A percentile compares a stretch with the other conserved stretches of the same genome.
Conservation (phyloP, 2,113 vertebrate species). For the Ochotona princeps region DNA sequence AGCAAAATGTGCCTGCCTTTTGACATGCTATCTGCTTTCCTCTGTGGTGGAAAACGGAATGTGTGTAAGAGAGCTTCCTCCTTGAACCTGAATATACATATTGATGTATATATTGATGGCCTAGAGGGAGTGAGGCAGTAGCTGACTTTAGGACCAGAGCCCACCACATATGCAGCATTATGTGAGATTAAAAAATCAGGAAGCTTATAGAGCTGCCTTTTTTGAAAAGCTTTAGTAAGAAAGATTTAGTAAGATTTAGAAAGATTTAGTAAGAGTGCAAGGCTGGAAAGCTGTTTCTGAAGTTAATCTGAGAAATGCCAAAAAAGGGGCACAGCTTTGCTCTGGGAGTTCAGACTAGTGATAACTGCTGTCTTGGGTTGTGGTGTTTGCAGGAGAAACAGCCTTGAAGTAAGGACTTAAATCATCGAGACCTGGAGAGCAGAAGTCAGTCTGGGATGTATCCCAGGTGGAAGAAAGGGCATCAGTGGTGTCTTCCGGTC, state of each 20-base stretch:
- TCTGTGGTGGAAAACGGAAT: not conserved
- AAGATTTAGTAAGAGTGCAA: not conserved
- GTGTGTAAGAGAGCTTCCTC: not conserved
- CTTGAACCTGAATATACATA: not conserved
- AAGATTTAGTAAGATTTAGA: too few species aligned
- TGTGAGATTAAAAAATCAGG: not conserved
- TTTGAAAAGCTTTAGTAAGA: not conserved
- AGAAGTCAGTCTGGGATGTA: not conserved
- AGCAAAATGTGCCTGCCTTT: constrained; percentile 12
- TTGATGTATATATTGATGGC: not conserved
- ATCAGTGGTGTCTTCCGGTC: not conserved
- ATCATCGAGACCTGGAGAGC: not conserved
- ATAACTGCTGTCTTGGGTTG: not conserved
- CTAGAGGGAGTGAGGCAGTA: not conserved
- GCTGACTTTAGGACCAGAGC: not conserved
- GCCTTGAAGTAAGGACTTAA: not conserved
- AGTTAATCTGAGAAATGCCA: constrained; percentile 9
- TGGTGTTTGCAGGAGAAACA: not conserved
- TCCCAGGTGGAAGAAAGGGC: not conserved
- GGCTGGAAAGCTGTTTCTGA: not conserved
- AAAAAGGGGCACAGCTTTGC: not conserved
- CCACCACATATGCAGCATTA: not conserved
- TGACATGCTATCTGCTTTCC: not conserved
- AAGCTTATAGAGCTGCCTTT: not conserved
- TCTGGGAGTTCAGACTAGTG: not conserved